Conservation (phyloP, 2,797 vertebrate species). For the Betta splendens region DNA sequence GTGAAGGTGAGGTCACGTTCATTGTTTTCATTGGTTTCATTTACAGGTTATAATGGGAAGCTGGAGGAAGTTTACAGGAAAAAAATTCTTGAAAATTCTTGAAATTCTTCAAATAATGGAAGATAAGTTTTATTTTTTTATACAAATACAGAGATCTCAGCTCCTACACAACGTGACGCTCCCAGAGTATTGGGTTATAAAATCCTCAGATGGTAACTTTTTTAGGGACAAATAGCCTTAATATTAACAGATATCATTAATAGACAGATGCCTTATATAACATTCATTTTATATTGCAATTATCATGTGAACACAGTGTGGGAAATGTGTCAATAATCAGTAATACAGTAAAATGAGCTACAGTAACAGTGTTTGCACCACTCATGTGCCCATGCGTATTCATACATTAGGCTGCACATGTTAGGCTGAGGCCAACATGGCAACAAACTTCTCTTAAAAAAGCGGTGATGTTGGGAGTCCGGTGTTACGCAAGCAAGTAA, state of each 20-base stretch:
- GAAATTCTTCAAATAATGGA: neutral
- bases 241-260: conserved; percentile 14
- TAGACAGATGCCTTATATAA: conserved; percentile 17
- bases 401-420: no score
- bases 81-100: no score
- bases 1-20: no score
- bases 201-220: conserved; percentile 9
- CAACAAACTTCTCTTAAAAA: no score
- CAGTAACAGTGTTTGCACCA: no score
- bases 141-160: conserved; percentile 1
- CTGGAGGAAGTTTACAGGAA: neutral
- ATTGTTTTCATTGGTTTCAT: no score
- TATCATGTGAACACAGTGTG: neutral
- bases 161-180: conserved; percentile 9
- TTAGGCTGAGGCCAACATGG: no score
- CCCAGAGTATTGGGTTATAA: conserved; percentile 22
- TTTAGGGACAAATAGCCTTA: conserved; percentile 13
- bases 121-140: neutral
- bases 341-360: neutral
- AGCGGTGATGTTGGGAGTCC: no score
- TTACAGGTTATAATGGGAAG: neutral
- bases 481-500: no score
- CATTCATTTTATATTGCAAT: conserved; percentile 19
- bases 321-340: conserved; percentile 5
- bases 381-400: neutral